A percentile compares a stretch with the other conserved stretches of the same genome.
These are phyloP conservation scores for Hoplostethus atlanticus DNA, from an alignment of 2,797 vertebrate species.

Conservation along the genomic window DNA sequence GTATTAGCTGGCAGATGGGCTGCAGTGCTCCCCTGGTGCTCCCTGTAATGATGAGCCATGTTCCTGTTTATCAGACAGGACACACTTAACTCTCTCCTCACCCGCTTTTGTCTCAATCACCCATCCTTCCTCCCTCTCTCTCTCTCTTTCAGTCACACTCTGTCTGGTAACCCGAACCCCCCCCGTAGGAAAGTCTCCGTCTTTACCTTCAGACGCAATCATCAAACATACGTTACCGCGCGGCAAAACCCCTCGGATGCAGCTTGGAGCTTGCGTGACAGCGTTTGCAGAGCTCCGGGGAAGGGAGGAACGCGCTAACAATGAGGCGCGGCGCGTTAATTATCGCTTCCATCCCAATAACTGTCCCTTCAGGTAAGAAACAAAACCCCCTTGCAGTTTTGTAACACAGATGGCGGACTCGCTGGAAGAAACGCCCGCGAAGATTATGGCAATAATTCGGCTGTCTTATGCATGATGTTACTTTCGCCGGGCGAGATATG, in stretches of 20 bases:
- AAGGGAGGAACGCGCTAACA: conserved; percentile 46
- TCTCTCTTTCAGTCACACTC: conserved; percentile 27
- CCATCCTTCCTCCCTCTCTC: conserved; percentile 41
- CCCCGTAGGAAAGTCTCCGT: conserved; percentile 48
- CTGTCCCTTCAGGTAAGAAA: conserved; percentile 63
- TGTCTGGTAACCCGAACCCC: conserved; percentile 11
- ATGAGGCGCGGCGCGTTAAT: conserved; percentile 60
- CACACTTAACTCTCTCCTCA: conserved; percentile 70
- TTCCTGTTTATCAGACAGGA: conserved; percentile 77
- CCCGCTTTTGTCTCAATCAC: conserved; percentile 75
- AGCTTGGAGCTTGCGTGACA: conserved; percentile 43
- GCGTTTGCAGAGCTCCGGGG: conserved; percentile 49
- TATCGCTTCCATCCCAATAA: conserved; percentile 51
- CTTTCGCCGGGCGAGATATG: background rate
- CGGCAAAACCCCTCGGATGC: conserved; percentile 19
- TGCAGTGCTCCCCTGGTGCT: conserved; percentile 68
- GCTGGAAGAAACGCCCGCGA: conserved; percentile 28
- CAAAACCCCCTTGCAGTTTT: conserved; percentile 46
- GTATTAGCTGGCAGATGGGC: conserved; percentile 78
- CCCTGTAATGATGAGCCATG: conserved; percentile 79
- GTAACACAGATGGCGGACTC: conserved; percentile 61
- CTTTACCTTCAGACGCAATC: conserved; percentile 63
- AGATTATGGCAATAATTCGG: conserved; percentile 13
- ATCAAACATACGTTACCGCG: conserved; percentile 5
- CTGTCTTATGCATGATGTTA: background rate